Conservation (phyloP, 2,888 invertebrate species). For the Sphaerophoria rueppellii region DNA sequence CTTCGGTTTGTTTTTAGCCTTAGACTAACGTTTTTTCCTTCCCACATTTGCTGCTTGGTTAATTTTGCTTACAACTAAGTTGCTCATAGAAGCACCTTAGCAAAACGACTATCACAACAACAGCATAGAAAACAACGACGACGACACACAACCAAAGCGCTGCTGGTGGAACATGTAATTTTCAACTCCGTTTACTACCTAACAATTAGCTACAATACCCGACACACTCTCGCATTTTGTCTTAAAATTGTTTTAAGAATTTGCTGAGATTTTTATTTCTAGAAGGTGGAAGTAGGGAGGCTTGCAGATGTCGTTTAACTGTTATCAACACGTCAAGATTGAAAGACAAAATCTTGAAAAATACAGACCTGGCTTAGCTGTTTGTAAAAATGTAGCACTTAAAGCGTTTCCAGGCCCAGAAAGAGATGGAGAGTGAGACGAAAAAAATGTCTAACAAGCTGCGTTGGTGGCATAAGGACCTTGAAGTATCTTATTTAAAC, state of each 20-base stretch:
- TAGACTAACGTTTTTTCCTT: neutral
- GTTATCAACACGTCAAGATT: conserved; percentile 43
- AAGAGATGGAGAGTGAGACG: neutral
- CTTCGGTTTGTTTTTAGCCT: no score
- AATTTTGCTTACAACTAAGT: conserved; percentile 29
- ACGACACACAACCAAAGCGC: neutral
- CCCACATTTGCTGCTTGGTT: conserved; percentile 25
- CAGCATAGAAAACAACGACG: neutral
- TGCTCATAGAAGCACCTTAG: conserved; percentile 17
- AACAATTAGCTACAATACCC: conserved; percentile 60
- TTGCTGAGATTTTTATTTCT: conserved; percentile 29
- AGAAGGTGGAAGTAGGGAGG: neutral
- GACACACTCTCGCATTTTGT: conserved; percentile 39
- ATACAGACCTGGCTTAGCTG: neutral
- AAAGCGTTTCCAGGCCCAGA: conserved; percentile 24
- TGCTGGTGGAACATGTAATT: conserved; percentile 16
- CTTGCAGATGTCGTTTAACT: conserved; percentile 51
- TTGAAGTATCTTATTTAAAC: conserved; percentile 70
- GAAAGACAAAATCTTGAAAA: conserved; percentile 28
- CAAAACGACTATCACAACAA: neutral
- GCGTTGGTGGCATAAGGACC: conserved; percentile 71
- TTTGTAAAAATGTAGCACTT: conserved; percentile 11
- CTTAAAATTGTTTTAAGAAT: conserved; percentile 31
- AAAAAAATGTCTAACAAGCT: neutral
- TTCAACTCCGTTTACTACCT: conserved; percentile 38